Base-by-base conservation (phyloP, 2,888 invertebrate genomes). In the Hesperia comma region DNA sequence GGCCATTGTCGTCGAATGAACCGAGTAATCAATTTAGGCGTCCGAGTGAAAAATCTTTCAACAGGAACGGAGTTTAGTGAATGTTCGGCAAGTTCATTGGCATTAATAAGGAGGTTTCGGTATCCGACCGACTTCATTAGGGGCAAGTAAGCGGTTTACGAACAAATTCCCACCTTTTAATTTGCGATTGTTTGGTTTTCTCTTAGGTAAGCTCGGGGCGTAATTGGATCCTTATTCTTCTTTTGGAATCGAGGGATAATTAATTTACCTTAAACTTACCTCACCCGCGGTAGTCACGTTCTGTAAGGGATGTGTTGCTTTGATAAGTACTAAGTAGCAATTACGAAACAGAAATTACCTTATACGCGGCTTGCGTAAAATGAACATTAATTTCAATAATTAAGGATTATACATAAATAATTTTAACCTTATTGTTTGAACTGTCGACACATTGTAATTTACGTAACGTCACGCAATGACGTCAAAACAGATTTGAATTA, bases 21-120 rank as follows among this genome's bases (percentile, higher is more conserved):
- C 78, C 73, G 77, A 76, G 78, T 84, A 86, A 87, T 85, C 83
- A 81, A 79, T 81, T 86, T 83, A 82, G 72, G 74, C 78, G 78
- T 78, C 76, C 76, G 75, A 74, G 76, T 78, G 79, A 82, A 84
- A 84, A 83, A 82, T 79, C 79, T 79, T 76, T 74, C 75, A 71
- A 70, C 70, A 70, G 74, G 71, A 74, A 72, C 74, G 72, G 71
- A 73, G 75, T 76, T 76, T 76, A 74, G 75, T 73, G 68, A 73
- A 63, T 49, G 57, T 57, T 63, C 6, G 49, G 40, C 19, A 15
- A 46, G 49, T 60, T 60, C 64, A 53, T 64, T 43, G 51, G 49
- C 58, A 64, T 58, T 64, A 61, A 54, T 41, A 60, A 63, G 55
- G 41, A 32, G 63, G 57, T 58, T 58, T 58, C 15, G 32, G 64